Evolutionary conservation across 2,113 vertebrate genomes (phyloP), one percentile per base, ranked within the genome.

Genomic region (Ochotona curzoniae): DNA sequence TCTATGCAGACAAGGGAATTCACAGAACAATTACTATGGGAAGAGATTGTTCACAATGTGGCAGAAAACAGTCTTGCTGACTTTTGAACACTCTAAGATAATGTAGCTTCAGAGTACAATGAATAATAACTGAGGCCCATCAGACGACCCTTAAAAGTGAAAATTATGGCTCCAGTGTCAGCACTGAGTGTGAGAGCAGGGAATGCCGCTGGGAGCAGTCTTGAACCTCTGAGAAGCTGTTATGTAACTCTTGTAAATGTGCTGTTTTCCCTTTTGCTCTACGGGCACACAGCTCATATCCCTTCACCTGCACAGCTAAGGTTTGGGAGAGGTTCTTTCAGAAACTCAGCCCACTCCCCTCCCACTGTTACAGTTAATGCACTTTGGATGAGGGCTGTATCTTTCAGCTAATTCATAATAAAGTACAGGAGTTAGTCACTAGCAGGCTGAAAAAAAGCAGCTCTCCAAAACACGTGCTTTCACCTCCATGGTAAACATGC

Each of bases 31-130:
- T 95, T 76, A 49, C 85, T 80, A 17, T 79, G 44, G 83, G 63
- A 95, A 94, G 74, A 28, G 76, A 96, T 51, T 89, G 51, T 89
- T 94, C 12, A 0, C 71, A 91, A 2, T 92, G 73, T 83, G 75
- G 79, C 60, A 10, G 51, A 85, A 93, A 95, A 88, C n/a, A 95
- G 88, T 69, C 11, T 76, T 90, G 81, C 90, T 95, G 84, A 90
- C 82, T 96, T 94, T 26, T 88, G 57, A 61, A 66, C 20, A 38
- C 25, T 69, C 71, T 57, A 69, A 91, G 83, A 82, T 94, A 90
- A 91, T 91, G 93, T 74, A 94, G 75, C 75, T 89, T 70, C 63
- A 60, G 94, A 92, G 80, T 90, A 87, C 32, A 86, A 83, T 67
- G 91, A 70, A 89, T 94, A 92, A 95, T 69, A 83, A 89, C 38